Evolutionary conservation across 2,888 invertebrate species (phyloP).

Genomic region (Xestobium rufovillosum): DNA sequence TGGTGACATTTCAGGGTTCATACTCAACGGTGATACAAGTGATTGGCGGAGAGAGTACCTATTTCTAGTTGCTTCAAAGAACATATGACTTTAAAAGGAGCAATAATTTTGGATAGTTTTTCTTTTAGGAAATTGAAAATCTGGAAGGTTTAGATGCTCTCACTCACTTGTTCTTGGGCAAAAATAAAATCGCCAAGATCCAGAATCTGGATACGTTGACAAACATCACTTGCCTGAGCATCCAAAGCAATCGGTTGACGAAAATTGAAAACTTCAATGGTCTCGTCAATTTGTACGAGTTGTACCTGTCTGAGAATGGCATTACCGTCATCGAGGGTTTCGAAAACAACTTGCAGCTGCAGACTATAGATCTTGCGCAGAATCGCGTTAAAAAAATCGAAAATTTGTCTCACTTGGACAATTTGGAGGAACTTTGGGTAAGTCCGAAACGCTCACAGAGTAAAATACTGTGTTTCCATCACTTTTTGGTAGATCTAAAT

Average conservation of each 20-base stretch:
- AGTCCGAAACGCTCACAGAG: too few relatives aligned
- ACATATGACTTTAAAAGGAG: too few relatives aligned
- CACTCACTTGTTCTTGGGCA: conserved; percentile 79
- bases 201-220: conserved; percentile 68
- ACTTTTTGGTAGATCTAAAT: too few relatives aligned
- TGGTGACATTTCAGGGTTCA: too few relatives aligned
- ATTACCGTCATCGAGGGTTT: conserved; percentile 72
- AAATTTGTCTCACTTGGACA: conserved; percentile 65
- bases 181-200: conserved; percentile 88
- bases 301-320: conserved; percentile 93
- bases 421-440: conserved; percentile 96
- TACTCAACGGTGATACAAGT: too few relatives aligned
- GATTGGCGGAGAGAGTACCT: too few relatives aligned
- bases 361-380: conserved; percentile 84
- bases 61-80: too few relatives aligned
- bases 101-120: too few relatives aligned
- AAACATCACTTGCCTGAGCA: conserved; percentile 71
- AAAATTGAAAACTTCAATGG: conserved; percentile 80
- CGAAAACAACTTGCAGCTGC: conserved; percentile 58
- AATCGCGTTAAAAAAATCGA: conserved; percentile 77
- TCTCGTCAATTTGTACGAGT: conserved; percentile 68
- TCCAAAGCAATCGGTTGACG: conserved; percentile 85
- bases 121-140: conserved; percentile 84
- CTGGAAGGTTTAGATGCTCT: conserved; percentile 67
- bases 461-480: too few relatives aligned